Evolutionary conservation across 1,140 invertebrate species (phyloP).

Genomic region (Drosophila teissieri): DNA sequence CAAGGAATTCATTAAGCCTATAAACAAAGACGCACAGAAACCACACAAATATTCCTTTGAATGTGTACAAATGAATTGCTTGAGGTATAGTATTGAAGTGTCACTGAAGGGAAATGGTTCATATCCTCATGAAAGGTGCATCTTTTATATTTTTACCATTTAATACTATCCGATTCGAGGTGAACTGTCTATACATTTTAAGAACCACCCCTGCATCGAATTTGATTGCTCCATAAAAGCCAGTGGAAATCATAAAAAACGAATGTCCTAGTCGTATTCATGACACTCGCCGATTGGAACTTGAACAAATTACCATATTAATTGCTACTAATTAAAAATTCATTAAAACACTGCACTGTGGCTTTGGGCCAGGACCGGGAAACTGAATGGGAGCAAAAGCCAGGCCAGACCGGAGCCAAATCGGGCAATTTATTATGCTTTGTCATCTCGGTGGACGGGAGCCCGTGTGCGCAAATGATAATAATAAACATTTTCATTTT

Average conservation of each 20-base stretch:
- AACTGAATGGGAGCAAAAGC: slow-evolving; percentile 27
- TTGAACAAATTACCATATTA: slow-evolving; percentile 83
- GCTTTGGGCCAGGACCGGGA: slow-evolving; percentile 26
- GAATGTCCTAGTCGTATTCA: slow-evolving; percentile 8
- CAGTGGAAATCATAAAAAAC: slow-evolving; percentile 10
- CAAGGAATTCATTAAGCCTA: slow-evolving; percentile 67
- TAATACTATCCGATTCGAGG: too few relatives aligned
- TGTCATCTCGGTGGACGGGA: slow-evolving; percentile 67
- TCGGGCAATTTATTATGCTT: slow-evolving; percentile 77
- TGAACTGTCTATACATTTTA: too few relatives aligned
- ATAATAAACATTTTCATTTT: slow-evolving; percentile 80
- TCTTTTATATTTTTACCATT: neutral
- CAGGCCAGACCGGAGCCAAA: slow-evolving; percentile 33
- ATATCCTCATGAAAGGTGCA: neutral
- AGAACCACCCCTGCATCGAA: neutral
- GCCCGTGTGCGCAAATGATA: slow-evolving; percentile 69
- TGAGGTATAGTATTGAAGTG: too few relatives aligned
- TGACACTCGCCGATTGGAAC: slow-evolving; percentile 53
- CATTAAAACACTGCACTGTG: slow-evolving; percentile 68
- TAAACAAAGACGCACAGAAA: slow-evolving; percentile 3
- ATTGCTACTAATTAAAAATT: slow-evolving; percentile 82
- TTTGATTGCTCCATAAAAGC: neutral
- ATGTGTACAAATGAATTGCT: slow-evolving; percentile 1
- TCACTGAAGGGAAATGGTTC: neutral
- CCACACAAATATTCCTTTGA: neutral